Conservation (phyloP, 2,797 vertebrate genomes). For the Lepilemur ruficaudatus region DNA sequence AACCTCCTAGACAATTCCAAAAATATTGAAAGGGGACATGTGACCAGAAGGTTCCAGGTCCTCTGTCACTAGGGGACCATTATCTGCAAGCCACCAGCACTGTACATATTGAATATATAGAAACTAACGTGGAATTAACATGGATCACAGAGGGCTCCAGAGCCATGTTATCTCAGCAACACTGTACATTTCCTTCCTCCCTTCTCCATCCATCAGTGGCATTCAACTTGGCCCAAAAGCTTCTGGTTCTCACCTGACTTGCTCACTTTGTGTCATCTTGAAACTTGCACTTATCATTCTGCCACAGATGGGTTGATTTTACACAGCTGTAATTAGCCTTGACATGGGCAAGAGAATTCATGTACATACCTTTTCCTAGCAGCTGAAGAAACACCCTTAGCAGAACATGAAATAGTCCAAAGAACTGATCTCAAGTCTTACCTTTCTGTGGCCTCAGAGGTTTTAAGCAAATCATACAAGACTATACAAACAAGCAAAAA, state of each 20-base stretch:
- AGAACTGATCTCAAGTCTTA: slow-evolving; percentile 14
- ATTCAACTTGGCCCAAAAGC: neutral
- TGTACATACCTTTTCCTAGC: neutral
- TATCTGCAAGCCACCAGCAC: neutral
- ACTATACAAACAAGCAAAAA: neutral
- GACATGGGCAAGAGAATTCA: neutral
- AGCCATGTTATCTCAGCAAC: neutral
- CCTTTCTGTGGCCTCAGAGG: neutral
- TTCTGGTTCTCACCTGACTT: neutral
- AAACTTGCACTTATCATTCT: slow-evolving; percentile 8
- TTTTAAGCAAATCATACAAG: neutral
- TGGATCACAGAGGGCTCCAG: neutral
- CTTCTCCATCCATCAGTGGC: neutral
- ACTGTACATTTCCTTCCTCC: neutral
- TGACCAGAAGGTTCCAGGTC: neutral
- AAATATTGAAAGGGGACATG: neutral
- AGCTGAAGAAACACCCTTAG: neutral
- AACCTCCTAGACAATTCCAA: neutral
- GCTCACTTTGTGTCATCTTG: neutral
- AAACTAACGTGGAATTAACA: neutral
- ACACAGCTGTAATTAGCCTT: neutral
- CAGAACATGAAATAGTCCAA: neutral
- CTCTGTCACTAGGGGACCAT: neutral
- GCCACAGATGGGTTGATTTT: neutral
- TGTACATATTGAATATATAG: neutral